Evolutionary conservation across 2,113 vertebrate genomes (phyloP), one percentile per base, ranked within the genome.

Genomic region (Syngnathus scovelli): DNA sequence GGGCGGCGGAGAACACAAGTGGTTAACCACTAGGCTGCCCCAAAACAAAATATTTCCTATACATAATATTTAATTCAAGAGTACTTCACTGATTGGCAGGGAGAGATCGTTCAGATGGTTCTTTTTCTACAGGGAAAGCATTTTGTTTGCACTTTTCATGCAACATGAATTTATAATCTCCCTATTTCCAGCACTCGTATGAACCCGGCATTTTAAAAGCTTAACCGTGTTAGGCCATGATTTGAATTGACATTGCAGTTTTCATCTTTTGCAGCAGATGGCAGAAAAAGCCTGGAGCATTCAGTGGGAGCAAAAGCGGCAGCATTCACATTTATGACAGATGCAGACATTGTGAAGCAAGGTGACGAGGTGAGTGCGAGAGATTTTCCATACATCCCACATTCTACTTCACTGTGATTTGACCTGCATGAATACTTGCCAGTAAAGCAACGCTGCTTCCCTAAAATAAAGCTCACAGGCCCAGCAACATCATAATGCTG

Each of bases 231-330:
- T 73, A 41, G 19, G 33, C 60, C 63, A 58, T 67, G 66, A 82
- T 69, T 74, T 72, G 4, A 15, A 74, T 76, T 78, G 79, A 79
- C 78, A 79, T 74, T 87, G 87, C 86, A 89, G 75, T 90, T 89
- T 84, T 67, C 77, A 72, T 82, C 71, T 55, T 74, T 33, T 21
- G 16, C 88, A 90, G 59, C 84, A 90, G 89, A 86, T 89, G 87
- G 87, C 89, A 89, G 88, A 88, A 88, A 86, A 82, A 70, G 76
- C 81, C 84, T 72, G 77, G 54, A 83, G 81, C 86, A 79, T 36
- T 55, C 15, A 58, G 62, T 16, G 0, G 18, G 69, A 1, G 8
- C 62, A 46, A 78, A 64, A 75, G 69, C 66, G 73, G 78, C 68
- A 8, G 60, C 76, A 76, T 82, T 84, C 72, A 77, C 67, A 83